Percentiles rank a stretch among this genome's conserved stretches.
phyloP scores from a whole-genome alignment of 2,113 vertebrate genomes.

The Nerophis ophidion region DNA sequence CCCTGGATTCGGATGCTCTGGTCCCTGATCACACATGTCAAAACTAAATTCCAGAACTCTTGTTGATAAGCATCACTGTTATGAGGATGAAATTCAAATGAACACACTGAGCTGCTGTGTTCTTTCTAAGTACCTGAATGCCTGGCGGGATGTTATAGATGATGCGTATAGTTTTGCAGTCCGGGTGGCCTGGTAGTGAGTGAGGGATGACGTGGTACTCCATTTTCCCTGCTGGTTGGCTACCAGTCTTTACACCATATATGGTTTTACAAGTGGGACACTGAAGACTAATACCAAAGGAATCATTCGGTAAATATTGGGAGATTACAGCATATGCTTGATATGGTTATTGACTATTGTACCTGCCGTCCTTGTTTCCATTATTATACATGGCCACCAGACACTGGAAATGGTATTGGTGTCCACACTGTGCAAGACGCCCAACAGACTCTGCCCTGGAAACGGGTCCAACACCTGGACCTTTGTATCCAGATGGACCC shows the following conservation, averaged over 20 bases:
- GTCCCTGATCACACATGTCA: conserved; percentile 68
- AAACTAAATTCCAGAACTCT: background rate
- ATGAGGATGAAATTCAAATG: background rate
- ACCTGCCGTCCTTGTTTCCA: conserved; percentile 91
- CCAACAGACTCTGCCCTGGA: conserved; percentile 83
- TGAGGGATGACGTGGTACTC: conserved; percentile 95
- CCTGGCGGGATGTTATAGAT: conserved; percentile 93
- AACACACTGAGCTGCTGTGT: background rate
- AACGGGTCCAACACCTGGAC: conserved; percentile 67
- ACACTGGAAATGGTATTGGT: conserved; percentile 89
- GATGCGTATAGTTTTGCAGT: conserved; percentile 91
- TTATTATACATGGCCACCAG: conserved; percentile 97
- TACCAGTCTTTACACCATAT: conserved; percentile 93
- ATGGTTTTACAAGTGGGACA: conserved; percentile 97
- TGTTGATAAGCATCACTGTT: background rate
- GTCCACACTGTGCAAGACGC: conserved; percentile 81
- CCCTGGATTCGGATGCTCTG: conserved; percentile 88
- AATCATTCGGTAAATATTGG: background rate
- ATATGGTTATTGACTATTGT: background rate
- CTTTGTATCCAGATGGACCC: conserved; percentile 87
- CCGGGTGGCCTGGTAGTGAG: conserved; percentile 85
- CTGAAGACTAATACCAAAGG: conserved; percentile 75
- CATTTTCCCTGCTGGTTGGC: conserved; percentile 95
- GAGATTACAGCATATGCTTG: background rate
- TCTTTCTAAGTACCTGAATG: conserved; percentile 77